A percentile compares a stretch with the other conserved stretches of the same genome.
Conservation (phyloP, 1,140 invertebrate genomes). For the Zaprionus lachaisei region DNA sequence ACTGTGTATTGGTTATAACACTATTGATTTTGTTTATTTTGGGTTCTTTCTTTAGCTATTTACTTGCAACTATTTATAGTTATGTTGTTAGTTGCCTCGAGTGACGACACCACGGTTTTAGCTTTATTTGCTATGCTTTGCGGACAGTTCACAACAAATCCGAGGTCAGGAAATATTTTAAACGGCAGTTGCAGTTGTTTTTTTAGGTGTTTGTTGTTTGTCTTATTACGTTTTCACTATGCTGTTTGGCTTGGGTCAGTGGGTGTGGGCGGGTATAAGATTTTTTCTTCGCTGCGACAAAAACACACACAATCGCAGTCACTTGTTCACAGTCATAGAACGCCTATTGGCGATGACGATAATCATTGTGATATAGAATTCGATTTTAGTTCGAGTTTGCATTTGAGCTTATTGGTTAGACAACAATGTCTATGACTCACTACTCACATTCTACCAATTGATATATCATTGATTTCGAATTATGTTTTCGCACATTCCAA, state of each 20-base stretch:
- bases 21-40: conserved; percentile 27
- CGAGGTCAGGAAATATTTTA: conserved; percentile 16
- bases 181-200: background rate
- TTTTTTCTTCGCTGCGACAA: conserved; percentile 20
- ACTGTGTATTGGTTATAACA: conserved; percentile 22
- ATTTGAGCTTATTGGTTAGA: background rate
- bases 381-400: conserved; percentile 19
- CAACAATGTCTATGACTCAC: background rate
- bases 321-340: conserved; percentile 31
- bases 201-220: background rate
- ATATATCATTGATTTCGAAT: conserved; percentile 6
- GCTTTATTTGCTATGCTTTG: conserved; percentile 1
- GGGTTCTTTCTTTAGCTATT: conserved; percentile 19
- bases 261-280: conserved; percentile 45
- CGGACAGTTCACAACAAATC: background rate
- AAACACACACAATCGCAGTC: conserved; percentile 23
- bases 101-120: conserved; percentile 35
- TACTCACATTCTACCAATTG: conserved; percentile 18
- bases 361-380: conserved; percentile 22
- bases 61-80: conserved; percentile 65
- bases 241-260: conserved; percentile 10
- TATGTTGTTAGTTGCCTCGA: background rate
- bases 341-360: conserved; percentile 42
- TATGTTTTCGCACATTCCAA: conserved; percentile 11
- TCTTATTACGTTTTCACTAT: background rate